Evolutionary conservation across 2,113 vertebrate species (phyloP).

Genomic region (Tauraco erythrolophus): DNA sequence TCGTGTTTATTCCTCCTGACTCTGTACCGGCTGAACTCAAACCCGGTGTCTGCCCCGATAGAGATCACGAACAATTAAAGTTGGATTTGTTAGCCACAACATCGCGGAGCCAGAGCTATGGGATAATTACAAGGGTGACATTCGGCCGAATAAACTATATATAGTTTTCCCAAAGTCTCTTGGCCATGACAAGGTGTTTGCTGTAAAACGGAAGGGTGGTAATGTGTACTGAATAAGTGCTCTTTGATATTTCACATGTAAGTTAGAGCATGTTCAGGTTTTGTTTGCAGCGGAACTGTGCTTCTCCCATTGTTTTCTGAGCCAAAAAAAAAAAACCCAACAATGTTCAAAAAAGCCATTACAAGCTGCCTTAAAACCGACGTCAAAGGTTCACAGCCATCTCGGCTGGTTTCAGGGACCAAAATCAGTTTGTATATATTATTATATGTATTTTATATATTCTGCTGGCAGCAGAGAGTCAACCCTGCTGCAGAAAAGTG

Average conservation of each 20-base stretch:
- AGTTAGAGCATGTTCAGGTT: slow-evolving; percentile 8
- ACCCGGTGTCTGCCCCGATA: slow-evolving; percentile 16
- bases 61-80: slow-evolving; percentile 42
- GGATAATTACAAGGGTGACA: slow-evolving; percentile 1
- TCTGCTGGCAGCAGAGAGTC: not conserved
- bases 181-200: slow-evolving; percentile 60
- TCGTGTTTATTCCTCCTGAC: slow-evolving; percentile 59
- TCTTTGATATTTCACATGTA: slow-evolving; percentile 62
- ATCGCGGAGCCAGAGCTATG: not conserved
- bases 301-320: slow-evolving; percentile 49
- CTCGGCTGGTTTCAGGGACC: not conserved
- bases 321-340: not conserved
- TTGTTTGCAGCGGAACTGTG: slow-evolving; percentile 41
- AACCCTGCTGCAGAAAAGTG: not conserved
- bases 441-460: not conserved
- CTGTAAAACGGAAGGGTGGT: slow-evolving; percentile 67
- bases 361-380: not conserved
- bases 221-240: not conserved
- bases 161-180: slow-evolving; percentile 54
- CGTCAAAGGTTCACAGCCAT: not conserved
- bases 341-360: not conserved
- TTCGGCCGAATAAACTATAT: not conserved
- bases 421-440: not conserved
- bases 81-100: slow-evolving; percentile 47
- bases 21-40: slow-evolving; percentile 10